Evolutionary conservation across 1,140 invertebrate species (phyloP).

Genomic region (Myzus persicae): DNA sequence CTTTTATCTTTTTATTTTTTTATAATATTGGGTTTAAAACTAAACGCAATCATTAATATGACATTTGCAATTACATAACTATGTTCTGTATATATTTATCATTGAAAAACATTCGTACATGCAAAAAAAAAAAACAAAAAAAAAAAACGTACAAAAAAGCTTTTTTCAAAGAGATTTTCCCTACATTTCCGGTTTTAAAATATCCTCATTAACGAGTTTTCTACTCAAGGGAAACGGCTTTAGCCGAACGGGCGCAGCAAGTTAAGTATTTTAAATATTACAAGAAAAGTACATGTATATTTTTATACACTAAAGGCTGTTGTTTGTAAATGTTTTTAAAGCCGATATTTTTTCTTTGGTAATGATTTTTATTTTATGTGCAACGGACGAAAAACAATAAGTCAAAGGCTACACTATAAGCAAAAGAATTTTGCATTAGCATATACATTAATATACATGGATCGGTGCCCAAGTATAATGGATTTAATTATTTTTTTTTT

Average conservation of each 20-base stretch:
- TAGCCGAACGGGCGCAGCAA: neutral
- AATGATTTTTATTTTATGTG: neutral
- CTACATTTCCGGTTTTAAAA: conserved; percentile 22
- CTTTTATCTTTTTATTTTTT: conserved; percentile 18
- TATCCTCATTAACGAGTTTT: conserved; percentile 49
- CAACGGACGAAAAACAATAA: conserved; percentile 27
- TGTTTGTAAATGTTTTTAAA: conserved; percentile 39
- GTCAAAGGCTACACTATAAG: neutral
- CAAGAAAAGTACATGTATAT: conserved; percentile 10
- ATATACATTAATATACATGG: neutral
- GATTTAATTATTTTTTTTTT: conserved; percentile 24
- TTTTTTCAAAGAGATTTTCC: conserved; percentile 41
- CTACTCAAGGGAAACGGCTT: neutral
- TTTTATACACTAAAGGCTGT: neutral
- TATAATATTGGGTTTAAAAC: conserved; percentile 26
- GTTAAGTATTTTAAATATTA: conserved; percentile 48
- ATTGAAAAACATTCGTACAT: neutral
- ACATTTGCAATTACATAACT: conserved; percentile 35
- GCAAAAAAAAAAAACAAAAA: neutral
- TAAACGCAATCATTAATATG: conserved; percentile 37
- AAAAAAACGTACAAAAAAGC: neutral
- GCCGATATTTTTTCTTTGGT: conserved; percentile 10
- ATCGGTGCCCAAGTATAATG: neutral
- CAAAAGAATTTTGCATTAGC: neutral
- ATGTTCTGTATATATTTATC: neutral